These are phyloP conservation scores for Pseudococcus longispinus DNA, from an alignment of 2,888 invertebrate species.

Conservation along the genomic window DNA sequence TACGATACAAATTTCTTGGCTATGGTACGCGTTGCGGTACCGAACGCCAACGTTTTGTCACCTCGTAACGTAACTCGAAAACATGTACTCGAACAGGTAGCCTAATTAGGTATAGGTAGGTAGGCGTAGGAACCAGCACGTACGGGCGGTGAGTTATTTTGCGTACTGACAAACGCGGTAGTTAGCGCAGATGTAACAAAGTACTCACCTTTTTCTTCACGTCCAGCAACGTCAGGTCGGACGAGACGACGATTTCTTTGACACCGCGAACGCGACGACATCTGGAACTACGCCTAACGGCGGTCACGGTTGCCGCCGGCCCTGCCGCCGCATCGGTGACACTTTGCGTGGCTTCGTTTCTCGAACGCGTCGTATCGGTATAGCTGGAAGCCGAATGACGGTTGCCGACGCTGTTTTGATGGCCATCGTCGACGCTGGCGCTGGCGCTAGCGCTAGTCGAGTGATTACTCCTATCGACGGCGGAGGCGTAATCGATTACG, in stretches of 20 bases:
- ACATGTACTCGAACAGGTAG: too few species aligned
- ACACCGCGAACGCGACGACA: conserved; percentile 63
- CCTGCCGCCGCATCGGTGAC: not conserved
- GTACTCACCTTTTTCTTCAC: conserved; percentile 63
- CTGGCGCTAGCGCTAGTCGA: too few species aligned
- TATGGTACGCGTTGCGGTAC: too few species aligned
- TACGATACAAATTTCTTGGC: too few species aligned
- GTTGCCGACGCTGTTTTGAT: not conserved
- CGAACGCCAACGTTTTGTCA: too few species aligned
- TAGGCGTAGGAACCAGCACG: too few species aligned
- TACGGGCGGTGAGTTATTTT: too few species aligned
- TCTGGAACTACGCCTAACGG: conserved; percentile 62
- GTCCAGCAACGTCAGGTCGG: conserved; percentile 63
- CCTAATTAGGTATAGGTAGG: too few species aligned
- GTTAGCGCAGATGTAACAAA: not conserved
- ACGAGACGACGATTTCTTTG: conserved; percentile 64
- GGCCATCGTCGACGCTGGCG: not conserved
- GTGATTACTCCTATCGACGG: too few species aligned
- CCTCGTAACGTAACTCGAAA: too few species aligned
- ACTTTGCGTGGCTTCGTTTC: not conserved
- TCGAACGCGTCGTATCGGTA: not conserved
- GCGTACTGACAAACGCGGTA: too few species aligned
- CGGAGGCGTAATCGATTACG: too few species aligned
- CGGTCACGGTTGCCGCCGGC: not conserved
- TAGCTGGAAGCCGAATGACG: not conserved